These are phyloP conservation scores for Eugnorisma glareosa DNA, from an alignment of 2,888 invertebrate genomes.

Conservation along the genomic window DNA sequence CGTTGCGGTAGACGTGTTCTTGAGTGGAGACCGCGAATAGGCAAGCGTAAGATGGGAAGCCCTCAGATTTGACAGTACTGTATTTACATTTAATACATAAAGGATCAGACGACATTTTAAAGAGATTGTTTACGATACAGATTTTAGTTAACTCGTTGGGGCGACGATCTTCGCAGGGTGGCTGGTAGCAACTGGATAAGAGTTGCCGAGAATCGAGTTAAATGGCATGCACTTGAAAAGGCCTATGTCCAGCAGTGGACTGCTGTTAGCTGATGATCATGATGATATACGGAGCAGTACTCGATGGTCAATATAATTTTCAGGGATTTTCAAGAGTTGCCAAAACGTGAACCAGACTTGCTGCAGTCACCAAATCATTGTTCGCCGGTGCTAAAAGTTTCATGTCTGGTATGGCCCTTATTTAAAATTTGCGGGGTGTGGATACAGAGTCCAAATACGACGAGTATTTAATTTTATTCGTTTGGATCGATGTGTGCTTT, in stretches of 20 bases:
- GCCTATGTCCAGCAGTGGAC: neutral
- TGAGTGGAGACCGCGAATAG: too few species aligned
- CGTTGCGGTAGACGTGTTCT: too few species aligned
- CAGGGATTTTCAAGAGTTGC: neutral
- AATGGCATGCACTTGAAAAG: neutral
- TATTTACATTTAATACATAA: too few species aligned
- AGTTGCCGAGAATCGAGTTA: neutral
- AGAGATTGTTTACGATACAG: neutral
- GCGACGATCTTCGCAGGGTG: too few species aligned
- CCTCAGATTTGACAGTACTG: too few species aligned
- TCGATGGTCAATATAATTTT: neutral
- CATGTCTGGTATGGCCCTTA: neutral
- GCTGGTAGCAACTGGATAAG: too few species aligned
- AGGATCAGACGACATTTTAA: too few species aligned
- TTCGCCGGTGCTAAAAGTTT: neutral
- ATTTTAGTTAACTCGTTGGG: too few species aligned
- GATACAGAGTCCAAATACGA: neutral
- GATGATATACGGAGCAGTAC: neutral
- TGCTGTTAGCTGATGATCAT: neutral
- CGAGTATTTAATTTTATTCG: constrained; percentile 27
- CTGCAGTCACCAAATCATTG: neutral
- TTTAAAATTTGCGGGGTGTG: neutral
- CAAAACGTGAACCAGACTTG: neutral
- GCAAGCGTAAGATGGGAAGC: too few species aligned
- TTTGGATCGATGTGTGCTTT: constrained; percentile 40